Evolutionary conservation across 2,797 vertebrate species (phyloP).

Genomic region (Tolypeutes matacus): DNA sequence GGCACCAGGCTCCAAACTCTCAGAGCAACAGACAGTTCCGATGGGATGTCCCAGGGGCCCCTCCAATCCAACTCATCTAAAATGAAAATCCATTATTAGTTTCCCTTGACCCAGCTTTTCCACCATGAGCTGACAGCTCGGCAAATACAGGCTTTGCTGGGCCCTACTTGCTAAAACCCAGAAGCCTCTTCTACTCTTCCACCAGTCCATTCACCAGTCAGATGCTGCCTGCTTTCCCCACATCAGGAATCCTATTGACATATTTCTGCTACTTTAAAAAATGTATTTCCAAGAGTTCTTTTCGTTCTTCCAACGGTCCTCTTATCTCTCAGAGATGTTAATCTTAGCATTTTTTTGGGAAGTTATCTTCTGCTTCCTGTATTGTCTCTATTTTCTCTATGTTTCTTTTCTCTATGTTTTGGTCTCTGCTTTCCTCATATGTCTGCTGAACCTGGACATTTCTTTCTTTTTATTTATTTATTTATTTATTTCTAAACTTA

Average conservation of each 20-base stretch:
- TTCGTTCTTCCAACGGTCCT: background rate
- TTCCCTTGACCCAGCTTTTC: background rate
- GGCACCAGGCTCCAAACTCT: background rate
- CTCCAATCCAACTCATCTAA: background rate
- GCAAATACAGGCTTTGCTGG: background rate
- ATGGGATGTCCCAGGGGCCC: background rate
- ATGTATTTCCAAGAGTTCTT: background rate
- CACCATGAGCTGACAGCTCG: no score
- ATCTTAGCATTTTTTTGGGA: background rate
- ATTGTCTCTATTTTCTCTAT: conserved; percentile 1
- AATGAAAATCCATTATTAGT: background rate
- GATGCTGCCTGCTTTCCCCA: no score
- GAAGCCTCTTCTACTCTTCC: background rate
- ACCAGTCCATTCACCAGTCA: background rate
- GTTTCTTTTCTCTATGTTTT: background rate
- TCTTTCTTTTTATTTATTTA: background rate
- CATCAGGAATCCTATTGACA: background rate
- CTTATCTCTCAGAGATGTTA: background rate
- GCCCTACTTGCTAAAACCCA: background rate
- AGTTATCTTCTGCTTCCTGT: conserved; percentile 42
- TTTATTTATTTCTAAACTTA: no score
- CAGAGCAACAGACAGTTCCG: background rate
- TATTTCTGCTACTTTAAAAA: conserved; percentile 21
- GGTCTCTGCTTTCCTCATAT: background rate
- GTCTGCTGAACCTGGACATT: background rate